Evolutionary conservation across 2,797 vertebrate species (phyloP).

Genomic region (Sciaenops ocellatus): DNA sequence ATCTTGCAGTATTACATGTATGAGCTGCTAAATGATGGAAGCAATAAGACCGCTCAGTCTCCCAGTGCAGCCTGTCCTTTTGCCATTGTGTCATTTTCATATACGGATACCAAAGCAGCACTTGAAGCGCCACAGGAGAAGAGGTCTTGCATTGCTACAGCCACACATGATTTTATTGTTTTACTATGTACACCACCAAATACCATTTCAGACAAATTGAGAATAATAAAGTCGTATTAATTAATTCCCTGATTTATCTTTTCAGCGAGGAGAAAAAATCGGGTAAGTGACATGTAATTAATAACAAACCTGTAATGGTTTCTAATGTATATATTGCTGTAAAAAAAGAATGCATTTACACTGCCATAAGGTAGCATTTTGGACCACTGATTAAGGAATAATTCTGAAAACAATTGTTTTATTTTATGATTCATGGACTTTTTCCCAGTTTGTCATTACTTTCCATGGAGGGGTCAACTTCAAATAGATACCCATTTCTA

Average conservation of each 20-base stretch:
- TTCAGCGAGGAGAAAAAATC: constrained; percentile 71
- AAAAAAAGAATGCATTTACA: background rate
- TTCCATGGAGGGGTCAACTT: constrained; percentile 84
- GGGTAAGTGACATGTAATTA: constrained; percentile 70
- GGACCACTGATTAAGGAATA: background rate
- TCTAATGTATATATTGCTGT: background rate
- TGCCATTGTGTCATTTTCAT: constrained; percentile 85
- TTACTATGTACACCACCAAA: background rate
- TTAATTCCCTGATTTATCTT: constrained; percentile 48
- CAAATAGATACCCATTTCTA: constrained; percentile 72
- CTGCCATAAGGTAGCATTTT: no score
- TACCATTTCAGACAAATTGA: constrained; percentile 9
- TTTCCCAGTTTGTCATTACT: constrained; percentile 76
- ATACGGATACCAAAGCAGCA: constrained; percentile 74
- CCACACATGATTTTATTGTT: background rate
- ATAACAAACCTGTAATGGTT: background rate
- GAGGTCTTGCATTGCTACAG: constrained; percentile 67
- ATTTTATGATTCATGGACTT: constrained; percentile 14
- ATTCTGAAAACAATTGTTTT: background rate
- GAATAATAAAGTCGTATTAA: constrained; percentile 17
- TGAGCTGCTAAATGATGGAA: constrained; percentile 76
- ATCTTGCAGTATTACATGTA: constrained; percentile 85
- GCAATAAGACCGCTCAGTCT: constrained; percentile 41
- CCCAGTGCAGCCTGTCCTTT: constrained; percentile 82
- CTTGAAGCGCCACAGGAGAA: constrained; percentile 50